Base-by-base conservation (phyloP, 2,113 vertebrate genomes). In the Paramisgurnus dabryanus region DNA sequence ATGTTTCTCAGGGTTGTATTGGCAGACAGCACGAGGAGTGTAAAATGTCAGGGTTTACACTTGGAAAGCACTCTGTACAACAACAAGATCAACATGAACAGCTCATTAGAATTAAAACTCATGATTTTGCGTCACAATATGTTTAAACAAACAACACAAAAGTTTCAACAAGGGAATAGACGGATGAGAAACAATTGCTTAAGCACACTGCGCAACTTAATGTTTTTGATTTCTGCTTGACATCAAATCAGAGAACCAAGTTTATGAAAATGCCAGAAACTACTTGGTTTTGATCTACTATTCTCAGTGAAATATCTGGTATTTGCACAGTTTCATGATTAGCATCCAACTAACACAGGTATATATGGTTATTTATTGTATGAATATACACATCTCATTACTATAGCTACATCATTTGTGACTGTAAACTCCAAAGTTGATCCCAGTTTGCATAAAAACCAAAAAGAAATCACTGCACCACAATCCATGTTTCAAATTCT, bases 111-210 rank as follows among this genome's bases (percentile, higher is more conserved):
- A 68, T 78, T 5, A 79, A 79, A 71, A 53, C 17, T 13, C 27
- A 50, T 57, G 7, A 43, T 60, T 40, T 7, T 47, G 18, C 61
- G 43, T 34, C 13, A 22, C 49, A 50, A 34, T 22, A 34, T 7
- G 7, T 15, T 40, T 71, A 2, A 39, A 55, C 22, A 34, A 47
- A 69, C 27, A 17, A 53, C 5, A 10, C 49, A 39, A 39, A 6
- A 6, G 7, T 22, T 69, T 50, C 13, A 69, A 68, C 11, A 34
- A 15, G 1, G 3, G 4, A 45, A 13, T 11, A 53, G 12, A 72
- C 27, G 34, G 50, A 17, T 34, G 49, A 53, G 58, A 68, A 79
- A 79, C 74, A 67, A 39, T 47, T 58, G 45, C 55, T 69, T 79
- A 43, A 43, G 12, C 65, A 78, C 40, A 47, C 43, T 69, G 34